phyloP scores from a whole-genome alignment of 2,113 vertebrate species.

The Vidua macroura region DNA sequence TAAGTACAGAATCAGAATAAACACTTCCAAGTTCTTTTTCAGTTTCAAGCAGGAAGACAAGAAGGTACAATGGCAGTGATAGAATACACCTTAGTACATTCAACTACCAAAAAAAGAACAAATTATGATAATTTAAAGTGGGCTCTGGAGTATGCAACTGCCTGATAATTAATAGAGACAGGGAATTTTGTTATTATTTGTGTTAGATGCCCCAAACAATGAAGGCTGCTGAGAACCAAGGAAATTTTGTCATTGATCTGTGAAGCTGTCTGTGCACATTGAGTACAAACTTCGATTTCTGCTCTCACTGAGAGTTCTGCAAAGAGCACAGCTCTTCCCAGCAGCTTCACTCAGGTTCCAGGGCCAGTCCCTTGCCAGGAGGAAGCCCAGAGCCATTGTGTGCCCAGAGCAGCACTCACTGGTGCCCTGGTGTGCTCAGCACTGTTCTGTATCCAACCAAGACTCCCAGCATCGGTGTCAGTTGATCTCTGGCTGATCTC shows the following conservation, averaged over 20 bases:
- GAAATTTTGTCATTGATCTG: not conserved
- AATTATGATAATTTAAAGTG: not conserved
- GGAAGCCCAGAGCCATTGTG: not conserved
- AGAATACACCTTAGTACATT: not conserved
- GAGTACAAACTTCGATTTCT: not conserved
- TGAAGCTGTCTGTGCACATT: not conserved
- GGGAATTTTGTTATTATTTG: not conserved
- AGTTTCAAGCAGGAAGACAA: not conserved
- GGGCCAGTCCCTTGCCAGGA: not conserved
- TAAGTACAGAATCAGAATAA: not conserved
- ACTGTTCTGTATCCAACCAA: not conserved
- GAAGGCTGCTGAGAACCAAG: not conserved
- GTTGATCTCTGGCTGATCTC: slow-evolving; percentile 14
- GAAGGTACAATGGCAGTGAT: not conserved
- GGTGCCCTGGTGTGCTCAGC: not conserved
- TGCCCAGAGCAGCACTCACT: not conserved
- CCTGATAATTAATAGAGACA: not conserved
- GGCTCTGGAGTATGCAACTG: not conserved
- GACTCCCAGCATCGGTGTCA: not conserved
- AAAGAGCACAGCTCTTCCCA: not conserved
- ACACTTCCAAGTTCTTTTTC: not conserved
- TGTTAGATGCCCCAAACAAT: not conserved
- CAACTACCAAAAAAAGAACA: not conserved
- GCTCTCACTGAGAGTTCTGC: not conserved
- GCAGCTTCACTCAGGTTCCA: not conserved